A percentile compares a stretch with the other conserved stretches of the same genome.
Conservation (phyloP, 1,140 invertebrate species). For the Aphaenogaster floridana region DNA sequence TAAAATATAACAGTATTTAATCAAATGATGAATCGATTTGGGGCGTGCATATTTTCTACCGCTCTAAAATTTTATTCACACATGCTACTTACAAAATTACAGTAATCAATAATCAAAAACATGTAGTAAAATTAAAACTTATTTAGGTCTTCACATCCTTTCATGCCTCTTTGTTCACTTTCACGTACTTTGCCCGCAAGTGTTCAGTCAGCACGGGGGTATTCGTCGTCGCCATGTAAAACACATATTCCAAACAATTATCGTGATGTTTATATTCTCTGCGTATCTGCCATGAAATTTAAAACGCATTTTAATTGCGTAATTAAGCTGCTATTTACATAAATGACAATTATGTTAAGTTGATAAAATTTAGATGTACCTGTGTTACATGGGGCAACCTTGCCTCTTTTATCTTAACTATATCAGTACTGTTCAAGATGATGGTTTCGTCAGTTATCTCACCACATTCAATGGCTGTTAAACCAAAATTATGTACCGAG, state of each 20-base stretch:
- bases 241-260: constrained; percentile 86
- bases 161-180: too few relatives aligned
- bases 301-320: not conserved
- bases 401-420: constrained; percentile 86
- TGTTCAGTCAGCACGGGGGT: too few relatives aligned
- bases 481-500: constrained; percentile 89
- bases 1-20: not conserved
- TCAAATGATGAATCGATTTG: too few relatives aligned
- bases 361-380: constrained; percentile 76
- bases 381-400: constrained; percentile 87
- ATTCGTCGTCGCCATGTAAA: constrained; percentile 88
- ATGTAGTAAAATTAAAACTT: too few relatives aligned
- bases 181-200: too few relatives aligned
- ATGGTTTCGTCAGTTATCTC: constrained; percentile 80
- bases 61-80: too few relatives aligned
- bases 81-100: too few relatives aligned
- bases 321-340: not conserved
- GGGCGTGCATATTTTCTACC: too few relatives aligned
- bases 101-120: too few relatives aligned
- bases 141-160: too few relatives aligned
- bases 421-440: constrained; percentile 84
- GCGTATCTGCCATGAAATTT: constrained; percentile 77
- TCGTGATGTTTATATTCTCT: constrained; percentile 85
- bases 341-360: not conserved
- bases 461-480: constrained; percentile 89